Percentiles rank a stretch among this genome's conserved stretches.
phyloP scores from a whole-genome alignment of 2,888 invertebrate genomes.

The Pollenia griseotomentosa region DNA sequence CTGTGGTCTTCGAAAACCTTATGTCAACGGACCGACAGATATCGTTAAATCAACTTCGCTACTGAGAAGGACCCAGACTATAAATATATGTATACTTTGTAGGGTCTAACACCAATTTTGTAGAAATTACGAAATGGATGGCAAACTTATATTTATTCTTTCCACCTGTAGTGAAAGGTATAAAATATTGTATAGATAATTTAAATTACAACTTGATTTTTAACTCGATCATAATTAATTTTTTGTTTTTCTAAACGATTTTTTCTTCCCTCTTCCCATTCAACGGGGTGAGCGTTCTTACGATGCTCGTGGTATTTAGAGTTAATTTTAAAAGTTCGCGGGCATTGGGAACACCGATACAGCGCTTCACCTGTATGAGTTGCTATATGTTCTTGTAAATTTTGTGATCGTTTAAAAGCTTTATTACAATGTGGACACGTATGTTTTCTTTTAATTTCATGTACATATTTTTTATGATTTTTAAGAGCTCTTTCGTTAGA shows the following conservation, averaged over 20 bases:
- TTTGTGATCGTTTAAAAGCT: constrained; percentile 74
- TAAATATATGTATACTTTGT: no score
- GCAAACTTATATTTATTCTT: no score
- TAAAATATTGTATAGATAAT: no score
- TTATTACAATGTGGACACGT: constrained; percentile 76
- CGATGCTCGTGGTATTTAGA: constrained; percentile 84
- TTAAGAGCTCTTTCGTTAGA: constrained; percentile 73
- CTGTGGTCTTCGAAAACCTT: no score
- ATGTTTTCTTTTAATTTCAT: constrained; percentile 73
- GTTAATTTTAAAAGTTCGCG: constrained; percentile 82
- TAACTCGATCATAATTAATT: constrained; percentile 57
- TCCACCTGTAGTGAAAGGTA: no score
- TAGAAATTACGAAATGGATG: no score
- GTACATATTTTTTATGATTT: constrained; percentile 75
- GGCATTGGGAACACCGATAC: constrained; percentile 82
- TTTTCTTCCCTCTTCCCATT: constrained; percentile 78
- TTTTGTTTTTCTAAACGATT: constrained; percentile 73
- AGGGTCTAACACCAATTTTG: no score
- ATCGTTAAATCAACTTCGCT: no score
- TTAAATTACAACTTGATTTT: constrained; percentile 67
- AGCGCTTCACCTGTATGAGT: constrained; percentile 82
- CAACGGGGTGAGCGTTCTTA: constrained; percentile 81
- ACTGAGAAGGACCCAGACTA: no score
- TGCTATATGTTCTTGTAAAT: constrained; percentile 81
- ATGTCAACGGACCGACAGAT: no score